Evolutionary conservation across 2,113 vertebrate genomes (phyloP), one percentile per base, ranked within the genome.

Genomic region (Polyodon spathula): DNA sequence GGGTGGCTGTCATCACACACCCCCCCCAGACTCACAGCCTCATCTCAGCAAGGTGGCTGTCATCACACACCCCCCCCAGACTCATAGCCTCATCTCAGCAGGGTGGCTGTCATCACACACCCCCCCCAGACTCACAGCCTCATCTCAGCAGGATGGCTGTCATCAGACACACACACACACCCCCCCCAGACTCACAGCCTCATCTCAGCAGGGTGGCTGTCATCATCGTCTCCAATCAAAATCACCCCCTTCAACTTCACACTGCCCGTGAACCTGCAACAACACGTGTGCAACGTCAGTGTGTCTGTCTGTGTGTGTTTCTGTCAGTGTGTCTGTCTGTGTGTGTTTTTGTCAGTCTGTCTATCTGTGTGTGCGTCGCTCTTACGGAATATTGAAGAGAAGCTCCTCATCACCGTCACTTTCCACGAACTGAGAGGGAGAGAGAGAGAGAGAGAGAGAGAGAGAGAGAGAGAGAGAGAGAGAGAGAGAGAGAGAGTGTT

Each of bases 311-410:
- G 5, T 1, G n/a, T n/a, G n/a, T n/a, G n/a, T n/a, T n/a, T n/a
- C n/a, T 11, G 5, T 70, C 40, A 61, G n/a, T 17, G 6, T 1
- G 0, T 6, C n/a, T n/a, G n/a, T n/a, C n/a, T n/a, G 57, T 2
- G 4, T 5, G 14, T 37, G 42, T 17, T n/a, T n/a, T n/a, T n/a
- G n/a, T n/a, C n/a, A n/a, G 37, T 58, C 10, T 16, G 4, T 69
- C 39, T 62, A 17, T 37, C 4, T 1, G 6, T 42, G 50, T 39
- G 48, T 10, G 6, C 15, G 12, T 6, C 39, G 9, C 37, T 61
- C 96, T 95, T 72, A 98, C 96, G 96, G 94, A 72, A 98, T 89
- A 71, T 98, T 98, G 75, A 98, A 98, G 61, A 98, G 87, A 61
- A 98, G 86, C 74, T 98, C 96, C 82, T 94, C 92, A 1, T 97